These are phyloP conservation scores for Lasioglossum leucozonium DNA, from an alignment of 2,888 invertebrate species.

Conservation along the genomic window DNA sequence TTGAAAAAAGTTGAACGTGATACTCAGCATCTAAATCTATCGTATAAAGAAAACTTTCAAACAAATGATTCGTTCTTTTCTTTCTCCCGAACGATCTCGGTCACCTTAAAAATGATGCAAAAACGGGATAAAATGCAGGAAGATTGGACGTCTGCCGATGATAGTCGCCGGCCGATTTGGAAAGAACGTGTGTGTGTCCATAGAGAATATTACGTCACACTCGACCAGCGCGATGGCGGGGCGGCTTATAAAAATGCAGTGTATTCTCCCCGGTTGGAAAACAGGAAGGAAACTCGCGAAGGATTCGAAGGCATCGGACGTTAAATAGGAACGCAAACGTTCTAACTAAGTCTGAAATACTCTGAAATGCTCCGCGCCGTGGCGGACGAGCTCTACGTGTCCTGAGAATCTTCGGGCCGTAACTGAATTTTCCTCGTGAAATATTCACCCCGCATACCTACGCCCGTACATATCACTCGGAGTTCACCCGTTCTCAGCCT, in stretches of 20 bases:
- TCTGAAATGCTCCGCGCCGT: conserved; percentile 69
- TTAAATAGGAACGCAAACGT: conserved; percentile 82
- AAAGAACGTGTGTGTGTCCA: not conserved
- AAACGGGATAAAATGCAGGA: not conserved
- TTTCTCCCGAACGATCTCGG: not conserved
- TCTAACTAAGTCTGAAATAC: conserved; percentile 82
- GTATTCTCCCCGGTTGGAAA: conserved; percentile 47
- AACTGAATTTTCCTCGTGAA: conserved; percentile 83
- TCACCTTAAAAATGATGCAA: not conserved
- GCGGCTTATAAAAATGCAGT: conserved; percentile 63
- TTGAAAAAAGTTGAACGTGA: too few species aligned
- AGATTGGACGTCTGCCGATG: not conserved
- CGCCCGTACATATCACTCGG: conserved; percentile 80
- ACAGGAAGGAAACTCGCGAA: conserved; percentile 51
- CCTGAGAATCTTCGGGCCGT: conserved; percentile 81
- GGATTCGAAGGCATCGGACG: conserved; percentile 68
- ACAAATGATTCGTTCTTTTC: not conserved
- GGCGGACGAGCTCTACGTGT: conserved; percentile 78
- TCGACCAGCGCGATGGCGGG: not conserved
- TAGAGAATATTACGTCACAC: conserved; percentile 20
- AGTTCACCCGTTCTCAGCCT: conserved; percentile 67
- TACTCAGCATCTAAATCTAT: too few species aligned
- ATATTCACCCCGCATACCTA: conserved; percentile 82
- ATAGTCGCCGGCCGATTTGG: not conserved
- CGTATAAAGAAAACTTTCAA: too few species aligned